Conservation (phyloP, 2,888 invertebrate genomes). For the Phengaris alcon region DNA sequence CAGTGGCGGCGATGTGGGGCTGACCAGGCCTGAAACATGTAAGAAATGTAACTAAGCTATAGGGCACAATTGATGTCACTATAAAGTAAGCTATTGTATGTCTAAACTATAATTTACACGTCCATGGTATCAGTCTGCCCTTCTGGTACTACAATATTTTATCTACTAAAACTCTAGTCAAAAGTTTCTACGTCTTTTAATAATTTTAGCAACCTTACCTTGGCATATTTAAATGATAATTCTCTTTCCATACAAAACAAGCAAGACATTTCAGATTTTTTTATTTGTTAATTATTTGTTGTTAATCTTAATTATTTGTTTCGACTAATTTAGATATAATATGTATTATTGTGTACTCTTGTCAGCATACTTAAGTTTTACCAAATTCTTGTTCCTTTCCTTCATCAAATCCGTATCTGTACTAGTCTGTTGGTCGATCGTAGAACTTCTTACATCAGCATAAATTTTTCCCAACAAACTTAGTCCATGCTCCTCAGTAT, state of each 20-base stretch:
- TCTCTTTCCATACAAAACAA: too few species aligned
- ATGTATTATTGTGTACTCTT: background rate
- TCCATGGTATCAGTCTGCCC: too few species aligned
- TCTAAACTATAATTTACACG: too few species aligned
- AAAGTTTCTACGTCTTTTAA: too few species aligned
- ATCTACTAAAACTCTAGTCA: too few species aligned
- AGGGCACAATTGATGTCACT: background rate
- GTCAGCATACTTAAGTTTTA: background rate
- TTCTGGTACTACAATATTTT: too few species aligned
- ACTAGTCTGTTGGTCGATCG: background rate
- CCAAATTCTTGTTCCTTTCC: background rate
- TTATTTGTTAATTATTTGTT: too few species aligned
- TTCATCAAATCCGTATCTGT: background rate
- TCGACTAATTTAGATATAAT: too few species aligned
- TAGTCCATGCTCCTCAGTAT: slow-evolving; percentile 47
- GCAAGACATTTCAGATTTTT: too few species aligned
- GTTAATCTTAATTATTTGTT: too few species aligned
- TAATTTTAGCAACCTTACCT: too few species aligned
- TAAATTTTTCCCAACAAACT: slow-evolving; percentile 61
- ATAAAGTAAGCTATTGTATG: background rate
- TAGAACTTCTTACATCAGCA: slow-evolving; percentile 44
- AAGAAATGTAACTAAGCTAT: background rate
- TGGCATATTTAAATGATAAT: too few species aligned
- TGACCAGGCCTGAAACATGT: slow-evolving; percentile 66
- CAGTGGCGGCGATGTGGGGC: slow-evolving; percentile 60